Conservation (phyloP, 2,797 vertebrate species). For the Clarias fuscus region DNA sequence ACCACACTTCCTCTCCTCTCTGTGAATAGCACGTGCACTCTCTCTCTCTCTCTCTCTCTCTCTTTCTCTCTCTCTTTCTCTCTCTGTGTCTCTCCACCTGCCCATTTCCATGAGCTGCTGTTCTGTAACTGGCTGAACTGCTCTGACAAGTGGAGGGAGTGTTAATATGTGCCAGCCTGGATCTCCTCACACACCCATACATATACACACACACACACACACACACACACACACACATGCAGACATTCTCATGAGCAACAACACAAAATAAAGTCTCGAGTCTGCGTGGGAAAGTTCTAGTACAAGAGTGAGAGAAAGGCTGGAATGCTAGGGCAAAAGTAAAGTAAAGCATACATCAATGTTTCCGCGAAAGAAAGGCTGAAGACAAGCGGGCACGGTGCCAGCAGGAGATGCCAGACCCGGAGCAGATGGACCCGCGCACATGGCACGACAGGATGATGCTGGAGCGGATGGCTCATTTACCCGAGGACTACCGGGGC, state of each 20-base stretch:
- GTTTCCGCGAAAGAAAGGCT: slow-evolving; percentile 64
- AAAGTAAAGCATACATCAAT: slow-evolving; percentile 52
- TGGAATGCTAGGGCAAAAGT: slow-evolving; percentile 32
- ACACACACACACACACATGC: slow-evolving; percentile 12
- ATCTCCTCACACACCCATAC: slow-evolving; percentile 48
- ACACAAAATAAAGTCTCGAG: slow-evolving; percentile 31
- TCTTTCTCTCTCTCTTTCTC: slow-evolving; percentile 24
- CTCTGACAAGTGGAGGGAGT: slow-evolving; percentile 74
- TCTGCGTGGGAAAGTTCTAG: slow-evolving; percentile 20
- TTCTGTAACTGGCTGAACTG: slow-evolving; percentile 81
- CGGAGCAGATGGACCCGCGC: slow-evolving; percentile 72
- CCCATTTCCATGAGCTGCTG: slow-evolving; percentile 74
- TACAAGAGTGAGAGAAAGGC: slow-evolving; percentile 8
- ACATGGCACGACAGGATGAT: slow-evolving; percentile 64
- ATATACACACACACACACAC: slow-evolving; percentile 23
- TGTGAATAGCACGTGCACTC: slow-evolving; percentile 36
- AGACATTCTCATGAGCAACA: slow-evolving; percentile 28
- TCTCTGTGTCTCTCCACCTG: slow-evolving; percentile 80
- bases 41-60: slow-evolving; percentile 38
- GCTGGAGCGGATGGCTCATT: slow-evolving; percentile 72
- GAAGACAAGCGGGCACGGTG: slow-evolving; percentile 55
- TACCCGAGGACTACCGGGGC: slow-evolving; percentile 82
- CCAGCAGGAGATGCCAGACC: slow-evolving; percentile 78
- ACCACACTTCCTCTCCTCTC: slow-evolving; percentile 58
- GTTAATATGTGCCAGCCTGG: slow-evolving; percentile 70